Base-by-base conservation (phyloP, 2,797 vertebrate species). In the Sciurus carolinensis region DNA sequence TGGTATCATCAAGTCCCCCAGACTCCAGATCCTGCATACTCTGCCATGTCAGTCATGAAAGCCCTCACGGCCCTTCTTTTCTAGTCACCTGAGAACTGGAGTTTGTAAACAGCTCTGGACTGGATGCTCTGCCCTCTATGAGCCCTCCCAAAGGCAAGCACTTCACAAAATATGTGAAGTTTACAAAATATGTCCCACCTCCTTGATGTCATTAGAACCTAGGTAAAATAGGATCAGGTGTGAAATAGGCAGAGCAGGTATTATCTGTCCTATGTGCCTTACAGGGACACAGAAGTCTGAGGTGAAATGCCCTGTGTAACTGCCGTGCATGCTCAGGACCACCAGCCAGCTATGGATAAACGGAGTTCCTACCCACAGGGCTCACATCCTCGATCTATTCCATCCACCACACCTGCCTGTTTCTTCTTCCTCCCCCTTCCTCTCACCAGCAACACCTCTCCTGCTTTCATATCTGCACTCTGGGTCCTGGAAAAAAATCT, bases 21-120 rank as follows among this genome's bases (percentile, higher is more conserved):
- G 22, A 44, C 57, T 36, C 54, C 1, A 0, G 1, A 24, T 44
- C 28, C 79, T 10, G 0, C 17, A 7, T 7, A 9, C 24, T 76
- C 87, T 33, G 10, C 17, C 11, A 50, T 47, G 39, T 26, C 0
- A 3, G 47, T n/a, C 26, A 14, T 0, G 22, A 47, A 83, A 86
- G 18, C 9, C 54, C 64, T 69, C 33, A 72, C 0, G 3, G 18
- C 7, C 28, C 39, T 72, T 88, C 69, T 86, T 54, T 57, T 79
- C 67, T 39, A 30, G 36, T 24, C 76, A 26, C 52, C 67, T 44
- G n/a, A 87, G 59, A 75, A 73, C 1, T 13, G 44, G 26, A 80
- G 20, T 79, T 47, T 50, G 14, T 54, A 9, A 59, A 15, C 59
- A 44, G 44, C 14, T 33, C 72, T 75, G 73, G 69, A 75, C 62